These are phyloP conservation scores for Pomacea canaliculata DNA, from an alignment of 2,888 invertebrate genomes.

Conservation along the genomic window DNA sequence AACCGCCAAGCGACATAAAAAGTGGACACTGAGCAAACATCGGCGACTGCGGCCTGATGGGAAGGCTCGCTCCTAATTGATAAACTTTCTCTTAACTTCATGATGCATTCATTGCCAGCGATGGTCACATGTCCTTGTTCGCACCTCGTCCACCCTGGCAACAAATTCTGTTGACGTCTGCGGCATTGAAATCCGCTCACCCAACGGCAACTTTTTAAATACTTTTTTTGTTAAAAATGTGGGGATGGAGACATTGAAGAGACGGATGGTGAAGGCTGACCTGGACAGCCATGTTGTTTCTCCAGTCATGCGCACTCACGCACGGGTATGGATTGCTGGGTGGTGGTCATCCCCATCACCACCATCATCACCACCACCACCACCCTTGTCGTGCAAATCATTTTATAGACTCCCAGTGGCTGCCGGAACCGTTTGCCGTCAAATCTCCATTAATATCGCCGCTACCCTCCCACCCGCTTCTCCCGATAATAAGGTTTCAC, in stretches of 20 bases:
- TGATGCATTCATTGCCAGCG: neutral
- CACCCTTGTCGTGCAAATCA: slow-evolving; percentile 6
- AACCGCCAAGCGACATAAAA: slow-evolving; percentile 2
- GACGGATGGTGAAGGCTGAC: too few relatives aligned
- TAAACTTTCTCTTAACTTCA: slow-evolving; percentile 8
- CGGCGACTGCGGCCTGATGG: neutral
- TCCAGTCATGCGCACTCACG: slow-evolving; percentile 2
- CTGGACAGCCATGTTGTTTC: too few relatives aligned
- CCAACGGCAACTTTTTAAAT: neutral
- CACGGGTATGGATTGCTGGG: neutral
- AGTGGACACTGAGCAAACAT: slow-evolving; percentile 4
- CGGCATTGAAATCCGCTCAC: neutral
- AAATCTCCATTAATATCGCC: slow-evolving; percentile 6
- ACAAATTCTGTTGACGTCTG: neutral
- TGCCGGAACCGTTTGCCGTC: neutral
- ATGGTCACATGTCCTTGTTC: neutral
- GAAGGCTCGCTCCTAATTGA: slow-evolving; percentile 6
- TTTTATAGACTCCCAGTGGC: slow-evolving; percentile 6
- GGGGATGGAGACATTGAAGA: too few relatives aligned
- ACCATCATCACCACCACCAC: too few relatives aligned
- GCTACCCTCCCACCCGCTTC: too few relatives aligned
- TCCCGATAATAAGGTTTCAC: too few relatives aligned
- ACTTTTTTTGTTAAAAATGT: too few relatives aligned
- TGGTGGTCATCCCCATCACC: too few relatives aligned
- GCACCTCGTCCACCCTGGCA: neutral